Conservation (phyloP, 37 sponge, comb jelly and placozoan species). For the Geodia barretti region DNA sequence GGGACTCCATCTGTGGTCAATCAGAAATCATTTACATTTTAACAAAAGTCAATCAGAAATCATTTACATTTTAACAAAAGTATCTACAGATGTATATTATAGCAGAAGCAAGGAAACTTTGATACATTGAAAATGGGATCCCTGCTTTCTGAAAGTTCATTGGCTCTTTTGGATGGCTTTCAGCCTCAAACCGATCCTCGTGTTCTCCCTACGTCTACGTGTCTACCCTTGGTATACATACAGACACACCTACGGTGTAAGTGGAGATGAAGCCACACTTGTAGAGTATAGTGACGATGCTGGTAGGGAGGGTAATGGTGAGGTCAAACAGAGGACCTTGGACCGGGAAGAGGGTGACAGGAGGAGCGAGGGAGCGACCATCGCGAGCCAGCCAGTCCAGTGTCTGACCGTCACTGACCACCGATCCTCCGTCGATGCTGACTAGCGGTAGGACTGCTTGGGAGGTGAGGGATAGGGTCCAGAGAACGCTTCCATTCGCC, state of each 20-base stretch:
- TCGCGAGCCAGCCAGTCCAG: neutral
- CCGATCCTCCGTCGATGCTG: neutral
- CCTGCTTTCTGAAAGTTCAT: no score
- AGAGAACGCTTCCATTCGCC: neutral
- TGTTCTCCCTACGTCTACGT: no score
- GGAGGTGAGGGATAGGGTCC: neutral
- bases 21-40: neutral
- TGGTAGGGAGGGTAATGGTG: neutral
- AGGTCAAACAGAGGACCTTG: slow-evolving; percentile 1
- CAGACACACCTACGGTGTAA: neutral
- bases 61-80: no score
- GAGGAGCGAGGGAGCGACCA: neutral
- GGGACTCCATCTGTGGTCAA: slow-evolving; percentile 13
- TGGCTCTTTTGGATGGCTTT: no score
- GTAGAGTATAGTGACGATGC: neutral
- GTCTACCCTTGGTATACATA: no score
- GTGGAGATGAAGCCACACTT: slow-evolving; percentile 1
- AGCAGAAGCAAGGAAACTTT: no score
- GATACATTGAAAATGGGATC: no score
- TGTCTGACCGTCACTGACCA: neutral
- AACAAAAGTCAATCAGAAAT: no score
- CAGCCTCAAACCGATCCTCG: no score
- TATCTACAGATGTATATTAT: no score
- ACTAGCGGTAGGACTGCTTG: neutral
- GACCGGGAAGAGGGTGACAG: neutral